These are phyloP conservation scores for Formica selysi DNA, from an alignment of 1,140 invertebrate species.

Conservation along the genomic window DNA sequence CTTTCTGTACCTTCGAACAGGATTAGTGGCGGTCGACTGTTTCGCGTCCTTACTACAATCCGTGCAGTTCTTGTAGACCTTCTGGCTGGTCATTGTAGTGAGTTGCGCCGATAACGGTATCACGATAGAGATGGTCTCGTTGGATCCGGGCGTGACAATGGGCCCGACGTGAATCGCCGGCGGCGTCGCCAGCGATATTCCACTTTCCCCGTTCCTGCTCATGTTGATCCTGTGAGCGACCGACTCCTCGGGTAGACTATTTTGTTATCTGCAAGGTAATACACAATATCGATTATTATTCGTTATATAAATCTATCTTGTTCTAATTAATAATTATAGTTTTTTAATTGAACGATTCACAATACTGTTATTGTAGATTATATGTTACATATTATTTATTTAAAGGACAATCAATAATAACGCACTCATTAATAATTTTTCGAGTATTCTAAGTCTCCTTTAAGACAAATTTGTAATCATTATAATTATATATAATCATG, in stretches of 20 bases:
- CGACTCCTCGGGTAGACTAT: background rate
- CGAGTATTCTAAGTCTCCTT: too few species aligned
- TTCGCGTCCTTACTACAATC: constrained; percentile 68
- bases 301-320: background rate
- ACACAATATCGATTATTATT: constrained; percentile 2
- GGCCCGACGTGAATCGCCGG: constrained; percentile 82
- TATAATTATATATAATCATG: background rate
- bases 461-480: too few species aligned
- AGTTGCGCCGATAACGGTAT: constrained; percentile 78
- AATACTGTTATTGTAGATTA: background rate
- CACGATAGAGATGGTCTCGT: constrained; percentile 84
- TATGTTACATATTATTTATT: too few species aligned
- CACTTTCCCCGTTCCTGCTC: constrained; percentile 63
- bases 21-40: background rate
- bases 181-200: constrained; percentile 77
- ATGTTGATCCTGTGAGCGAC: background rate
- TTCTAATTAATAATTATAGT: background rate
- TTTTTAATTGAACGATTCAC: background rate
- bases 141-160: constrained; percentile 80
- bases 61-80: constrained; percentile 61
- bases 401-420: too few species aligned
- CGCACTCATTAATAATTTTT: too few species aligned
- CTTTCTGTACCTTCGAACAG: constrained; percentile 12
- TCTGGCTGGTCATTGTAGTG: constrained; percentile 66
- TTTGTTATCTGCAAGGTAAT: background rate